Evolutionary conservation across 2,797 vertebrate species (phyloP).

Genomic region (Arremon brunneinucha): DNA sequence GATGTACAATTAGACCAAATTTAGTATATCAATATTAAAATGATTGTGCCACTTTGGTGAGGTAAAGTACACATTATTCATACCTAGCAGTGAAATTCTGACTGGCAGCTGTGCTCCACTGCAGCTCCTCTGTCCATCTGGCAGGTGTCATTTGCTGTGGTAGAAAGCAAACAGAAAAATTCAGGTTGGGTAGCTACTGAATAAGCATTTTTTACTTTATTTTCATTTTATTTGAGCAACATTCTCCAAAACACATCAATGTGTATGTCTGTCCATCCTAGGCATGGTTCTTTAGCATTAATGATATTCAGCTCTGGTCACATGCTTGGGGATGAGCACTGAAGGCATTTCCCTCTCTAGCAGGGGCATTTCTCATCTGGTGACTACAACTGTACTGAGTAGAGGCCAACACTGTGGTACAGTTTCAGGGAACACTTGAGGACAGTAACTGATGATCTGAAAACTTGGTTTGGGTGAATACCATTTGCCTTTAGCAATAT

Average conservation of each 20-base stretch:
- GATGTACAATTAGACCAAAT: neutral
- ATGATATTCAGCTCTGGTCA: neutral
- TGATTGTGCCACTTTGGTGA: neutral
- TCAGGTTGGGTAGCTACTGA: neutral
- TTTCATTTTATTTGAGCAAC: neutral
- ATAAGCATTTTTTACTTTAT: neutral
- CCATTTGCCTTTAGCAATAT: neutral
- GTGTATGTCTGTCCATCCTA: neutral
- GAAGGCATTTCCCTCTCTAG: neutral
- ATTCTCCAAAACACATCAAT: neutral
- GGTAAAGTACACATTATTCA: neutral
- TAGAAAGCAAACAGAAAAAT: neutral
- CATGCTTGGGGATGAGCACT: neutral
- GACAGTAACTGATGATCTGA: neutral
- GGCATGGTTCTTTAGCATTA: neutral
- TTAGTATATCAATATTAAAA: neutral
- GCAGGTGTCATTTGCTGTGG: neutral
- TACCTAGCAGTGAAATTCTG: neutral
- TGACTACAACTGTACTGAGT: neutral
- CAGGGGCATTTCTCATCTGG: neutral
- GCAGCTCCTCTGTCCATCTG: neutral
- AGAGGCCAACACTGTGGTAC: rapidly evolving
- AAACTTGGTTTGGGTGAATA: neutral
- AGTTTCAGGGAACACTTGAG: neutral
- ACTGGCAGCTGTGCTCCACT: neutral